Evolutionary conservation across 2,113 vertebrate species (phyloP), one percentile per base, ranked within the genome.

Genomic region (Trichechus manatus): DNA sequence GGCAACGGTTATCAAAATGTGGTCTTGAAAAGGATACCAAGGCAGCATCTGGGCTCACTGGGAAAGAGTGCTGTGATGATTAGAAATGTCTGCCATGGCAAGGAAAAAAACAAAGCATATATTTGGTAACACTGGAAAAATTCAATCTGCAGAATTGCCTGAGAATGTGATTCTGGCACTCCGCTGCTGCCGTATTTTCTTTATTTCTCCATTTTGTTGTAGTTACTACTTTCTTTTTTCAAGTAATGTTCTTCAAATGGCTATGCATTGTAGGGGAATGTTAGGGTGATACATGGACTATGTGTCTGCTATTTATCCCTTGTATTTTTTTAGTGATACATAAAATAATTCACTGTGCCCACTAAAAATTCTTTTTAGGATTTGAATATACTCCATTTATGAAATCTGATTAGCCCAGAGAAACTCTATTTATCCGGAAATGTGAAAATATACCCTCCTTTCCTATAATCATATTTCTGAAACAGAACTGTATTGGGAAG

Each of bases 41-140:
- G 19, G 42, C 5, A 81, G 68, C 50, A 63, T 86, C 31, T 70
- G 89, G 78, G 87, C 63, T 87, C 33, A 47, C 11, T 27, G 23
- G 53, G 70, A 92, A 72, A 75, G 4, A 33, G 23, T 47, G 42
- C 22, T 44, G 14, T 68, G 39, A 36, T 70, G 56, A 72, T 75
- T 85, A 92, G 68, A 79, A 63, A 84, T 47, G 10, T 59, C 68
- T 79, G 42, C 63, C 31, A 72, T 13, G 47, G 29, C 23, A 66
- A 84, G 33, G 27, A 44, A 63, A 77, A 82, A 87, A 95, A 36
- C 42, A 87, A 86, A 36, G 4, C 17, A 74, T 56, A 1, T 59
- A 47, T 93, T 86, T 96, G 27, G 56, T 59, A 93, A 79, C n/a
- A 84, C 33, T 20, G 59, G 70, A 93, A 94, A 96, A 96, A 77